phyloP scores from a whole-genome alignment of 2,113 vertebrate species.

The Pseudorasbora parva region DNA sequence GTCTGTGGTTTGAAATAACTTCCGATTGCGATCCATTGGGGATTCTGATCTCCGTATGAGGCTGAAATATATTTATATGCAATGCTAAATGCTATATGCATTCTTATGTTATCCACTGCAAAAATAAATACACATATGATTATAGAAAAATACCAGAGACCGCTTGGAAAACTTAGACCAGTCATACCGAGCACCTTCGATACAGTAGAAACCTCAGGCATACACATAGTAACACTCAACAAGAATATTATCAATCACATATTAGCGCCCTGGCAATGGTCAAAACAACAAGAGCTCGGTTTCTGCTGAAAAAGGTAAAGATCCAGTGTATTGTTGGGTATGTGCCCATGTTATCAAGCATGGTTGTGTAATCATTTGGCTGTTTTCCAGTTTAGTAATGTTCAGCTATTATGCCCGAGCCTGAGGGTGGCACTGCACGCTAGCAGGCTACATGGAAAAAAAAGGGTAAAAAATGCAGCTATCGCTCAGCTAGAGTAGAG shows the following conservation, averaged over 20 bases:
- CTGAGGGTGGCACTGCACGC: slow-evolving; percentile 19
- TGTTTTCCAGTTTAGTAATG: neutral
- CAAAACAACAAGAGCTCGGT: neutral
- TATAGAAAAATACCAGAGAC: no score
- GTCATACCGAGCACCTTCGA: neutral
- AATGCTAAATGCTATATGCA: no score
- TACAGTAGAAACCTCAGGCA: no score
- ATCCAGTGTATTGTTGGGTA: neutral
- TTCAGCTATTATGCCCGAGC: neutral
- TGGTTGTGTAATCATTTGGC: slow-evolving; percentile 21
- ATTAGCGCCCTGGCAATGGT: neutral
- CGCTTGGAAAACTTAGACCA: no score
- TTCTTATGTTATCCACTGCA: no score
- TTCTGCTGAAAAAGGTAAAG: neutral
- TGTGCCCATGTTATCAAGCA: neutral
- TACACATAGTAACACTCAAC: neutral
- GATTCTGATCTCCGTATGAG: no score
- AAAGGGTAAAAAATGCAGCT: neutral
- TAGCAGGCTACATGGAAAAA: neutral
- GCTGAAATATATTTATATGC: no score
- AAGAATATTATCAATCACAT: neutral
- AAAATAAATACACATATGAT: no score
- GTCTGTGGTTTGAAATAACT: no score
- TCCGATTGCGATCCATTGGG: no score
- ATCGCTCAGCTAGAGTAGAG: neutral